Evolutionary conservation across 2,888 invertebrate species (phyloP), one percentile per base, ranked within the genome.

Genomic region (Tolmerus cingulatus): DNA sequence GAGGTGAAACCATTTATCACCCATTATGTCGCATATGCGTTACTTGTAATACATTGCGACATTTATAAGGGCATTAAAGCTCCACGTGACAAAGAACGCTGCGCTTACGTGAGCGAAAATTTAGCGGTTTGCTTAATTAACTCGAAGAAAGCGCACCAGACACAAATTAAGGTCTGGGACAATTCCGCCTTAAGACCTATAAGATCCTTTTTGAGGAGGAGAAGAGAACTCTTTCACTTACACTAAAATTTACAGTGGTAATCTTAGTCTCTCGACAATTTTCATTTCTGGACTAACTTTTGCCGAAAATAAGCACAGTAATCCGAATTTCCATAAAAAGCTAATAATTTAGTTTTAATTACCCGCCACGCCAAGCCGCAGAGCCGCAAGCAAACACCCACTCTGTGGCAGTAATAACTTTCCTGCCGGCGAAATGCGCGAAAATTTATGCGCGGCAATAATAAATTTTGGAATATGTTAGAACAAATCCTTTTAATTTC

Each of bases 401-500:
- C 77, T 57, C 77, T 55, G 57, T 30, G 86, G 76, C 40, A 77
- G 37, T 66, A 51, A 77, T 86, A 86, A 86, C 57, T 86, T 78
- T 77, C 77, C 86, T 55, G 78, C 57, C 23, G 37, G 19, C 40
- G 87, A 79, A 79, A 79, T 87, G 78, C 79, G 86, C 86, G 55
- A 37, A 40, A 87, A 87, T 87, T 87, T 87, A 87, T 87, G 79
- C 79, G 19, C 76, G 66, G 74, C 87, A 40, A 81, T 66, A 87
- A 87, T 87, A 87, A 87, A 87, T 87, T 87, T 74, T 46, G 55
- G 87, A 81, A 87, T 87, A 87, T 87, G 87, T 87, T 87, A 79
- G 74, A 79, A 87, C 87, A 87, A 87, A 87, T 87, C 87, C 87
- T 87, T 87, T 87, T 87, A 87, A 87, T 87, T 87, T 87, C 87